Conservation (phyloP, 2,888 invertebrate species). For the Notodonta dromedarius region DNA sequence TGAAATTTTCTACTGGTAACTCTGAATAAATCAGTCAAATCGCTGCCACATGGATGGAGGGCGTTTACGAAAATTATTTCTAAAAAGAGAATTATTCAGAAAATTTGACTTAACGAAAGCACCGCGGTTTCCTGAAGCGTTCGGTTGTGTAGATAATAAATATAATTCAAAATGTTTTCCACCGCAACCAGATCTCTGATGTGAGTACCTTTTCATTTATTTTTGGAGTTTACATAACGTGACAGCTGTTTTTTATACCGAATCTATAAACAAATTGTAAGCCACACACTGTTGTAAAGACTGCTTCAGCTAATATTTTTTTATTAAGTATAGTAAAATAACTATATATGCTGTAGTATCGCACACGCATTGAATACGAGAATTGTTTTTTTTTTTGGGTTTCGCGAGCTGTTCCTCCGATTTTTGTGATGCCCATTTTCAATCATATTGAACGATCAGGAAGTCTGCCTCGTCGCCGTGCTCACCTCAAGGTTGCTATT, state of each 20-base stretch:
- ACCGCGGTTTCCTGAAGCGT: conserved; percentile 40
- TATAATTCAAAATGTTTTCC: conserved; percentile 77
- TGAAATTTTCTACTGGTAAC: conserved; percentile 7
- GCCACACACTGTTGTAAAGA: conserved; percentile 25
- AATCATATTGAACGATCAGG: conserved; percentile 22
- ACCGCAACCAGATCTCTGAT: conserved; percentile 74
- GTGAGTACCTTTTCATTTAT: conserved; percentile 76
- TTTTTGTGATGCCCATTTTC: conserved; percentile 4
- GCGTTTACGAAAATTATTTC: conserved; percentile 60
- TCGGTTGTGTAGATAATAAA: conserved; percentile 62
- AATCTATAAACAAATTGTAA: conserved; percentile 57
- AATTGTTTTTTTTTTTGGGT: not conserved
- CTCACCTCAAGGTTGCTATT: conserved; percentile 28
- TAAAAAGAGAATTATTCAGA: conserved; percentile 41
- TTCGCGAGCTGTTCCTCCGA: not conserved
- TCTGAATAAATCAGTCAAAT: conserved; percentile 46
- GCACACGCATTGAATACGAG: not conserved
- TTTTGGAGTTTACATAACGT: conserved; percentile 81
- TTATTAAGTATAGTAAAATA: not conserved
- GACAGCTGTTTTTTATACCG: conserved; percentile 74
- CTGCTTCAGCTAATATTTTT: not conserved
- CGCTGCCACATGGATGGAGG: conserved; percentile 68
- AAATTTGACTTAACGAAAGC: conserved; percentile 47
- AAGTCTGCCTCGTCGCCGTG: conserved; percentile 20
- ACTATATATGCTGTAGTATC: not conserved